Evolutionary conservation across 2,113 vertebrate species (phyloP), one percentile per base, ranked within the genome.

Genomic region (Ictalurus furcatus): DNA sequence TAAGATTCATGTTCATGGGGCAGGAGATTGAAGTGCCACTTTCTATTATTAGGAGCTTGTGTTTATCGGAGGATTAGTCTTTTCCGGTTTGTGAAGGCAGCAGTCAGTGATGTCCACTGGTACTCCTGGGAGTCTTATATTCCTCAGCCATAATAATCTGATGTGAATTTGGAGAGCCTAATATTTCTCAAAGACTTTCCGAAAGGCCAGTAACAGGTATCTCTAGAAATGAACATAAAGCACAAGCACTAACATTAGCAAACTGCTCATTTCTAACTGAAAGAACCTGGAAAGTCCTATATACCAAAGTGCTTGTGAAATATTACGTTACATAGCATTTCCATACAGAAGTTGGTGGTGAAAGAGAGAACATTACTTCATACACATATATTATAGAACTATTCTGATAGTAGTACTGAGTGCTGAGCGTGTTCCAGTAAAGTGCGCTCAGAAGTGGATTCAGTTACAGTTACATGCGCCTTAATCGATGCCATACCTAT

Each of bases 341-440:
- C 86, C 16, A 12, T 80, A 11, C 94, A 65, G 25, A 89, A 3
- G 9, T 85, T 52, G 76, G 94, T 14, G 58, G 93, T 54, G 1
- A 6, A 19, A 58, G 90, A 90, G 93, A 94, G 11, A 71, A 34
- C 0, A 30, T 65, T 17, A 14, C 93, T 30, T 67, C 65, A 54
- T 94, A 94, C 40, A 93, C 93, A 19, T 95, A 94, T 52, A 93
- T 30, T 0, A 94, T 74, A 71, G 92, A 93, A 87, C 92, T 93
- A 87, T 94, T 94, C 94, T 94, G 92, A 94, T 91, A 25, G 69
- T 89, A 2, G 91, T 87, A 23, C 76, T 92, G 92, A 78, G 94
- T 48, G 40, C 40, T 14, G 74, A 74, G 23, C 21, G 12, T 17
- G 21, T 19, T 85, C 56, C 9, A 13, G 5, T 58, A 34, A 6